Conservation (phyloP, 2,888 invertebrate species). For the Tridacna crocea region DNA sequence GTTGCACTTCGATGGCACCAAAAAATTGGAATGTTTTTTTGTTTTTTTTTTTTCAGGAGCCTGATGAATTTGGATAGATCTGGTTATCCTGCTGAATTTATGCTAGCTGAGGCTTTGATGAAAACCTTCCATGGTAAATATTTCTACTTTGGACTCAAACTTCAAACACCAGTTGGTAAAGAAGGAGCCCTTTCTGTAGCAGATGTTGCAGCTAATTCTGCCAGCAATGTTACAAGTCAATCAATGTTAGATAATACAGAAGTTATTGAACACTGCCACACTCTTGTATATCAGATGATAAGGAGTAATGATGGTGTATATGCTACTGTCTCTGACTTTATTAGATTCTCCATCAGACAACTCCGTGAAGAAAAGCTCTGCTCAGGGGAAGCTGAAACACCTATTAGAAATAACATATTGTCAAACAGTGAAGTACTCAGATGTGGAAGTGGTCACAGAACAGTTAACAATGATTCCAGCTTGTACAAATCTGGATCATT, state of each 20-base stretch:
- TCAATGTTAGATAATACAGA: conserved; percentile 1
- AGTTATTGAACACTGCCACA: conserved; percentile 34
- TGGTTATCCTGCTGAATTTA: conserved; percentile 54
- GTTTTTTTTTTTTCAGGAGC: conserved; percentile 46
- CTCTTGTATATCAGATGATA: conserved; percentile 56
- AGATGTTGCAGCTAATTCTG: background rate
- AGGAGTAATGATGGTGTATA: conserved; percentile 38
- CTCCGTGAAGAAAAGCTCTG: background rate
- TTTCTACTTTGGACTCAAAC: conserved; percentile 62
- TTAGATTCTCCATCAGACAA: conserved; percentile 42
- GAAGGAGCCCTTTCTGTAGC: background rate
- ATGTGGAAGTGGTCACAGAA: background rate
- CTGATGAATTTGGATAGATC: conserved; percentile 46
- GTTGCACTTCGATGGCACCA: no score
- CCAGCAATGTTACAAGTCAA: background rate
- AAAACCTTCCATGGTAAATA: conserved; percentile 58
- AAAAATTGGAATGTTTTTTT: no score
- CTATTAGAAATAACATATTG: background rate
- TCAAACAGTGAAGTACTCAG: background rate
- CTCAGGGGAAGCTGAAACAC: background rate
- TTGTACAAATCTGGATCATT: conserved; percentile 15
- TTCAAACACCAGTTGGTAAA: background rate
- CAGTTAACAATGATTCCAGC: background rate
- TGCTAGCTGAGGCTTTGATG: conserved; percentile 51
- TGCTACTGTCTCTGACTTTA: conserved; percentile 57